Conservation (phyloP, 2,113 vertebrate species). For the Myodes glareolus region DNA sequence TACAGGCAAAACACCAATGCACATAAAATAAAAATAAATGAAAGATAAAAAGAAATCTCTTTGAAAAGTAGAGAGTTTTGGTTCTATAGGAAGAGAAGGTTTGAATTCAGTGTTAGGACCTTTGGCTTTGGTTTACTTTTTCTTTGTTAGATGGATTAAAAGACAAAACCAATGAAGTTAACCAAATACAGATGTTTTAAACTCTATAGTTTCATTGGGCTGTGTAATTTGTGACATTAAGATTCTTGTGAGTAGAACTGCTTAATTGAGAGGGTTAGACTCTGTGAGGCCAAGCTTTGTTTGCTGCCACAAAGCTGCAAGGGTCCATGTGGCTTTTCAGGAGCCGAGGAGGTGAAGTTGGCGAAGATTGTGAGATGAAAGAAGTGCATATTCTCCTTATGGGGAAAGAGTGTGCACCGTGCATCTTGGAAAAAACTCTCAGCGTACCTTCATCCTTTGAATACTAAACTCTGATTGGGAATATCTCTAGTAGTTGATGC, state of each 20-base stretch:
- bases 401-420: background rate
- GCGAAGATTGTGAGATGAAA: background rate
- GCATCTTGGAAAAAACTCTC: background rate
- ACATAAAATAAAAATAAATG: too few species aligned
- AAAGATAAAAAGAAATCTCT: background rate
- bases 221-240: background rate
- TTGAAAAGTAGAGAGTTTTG: background rate
- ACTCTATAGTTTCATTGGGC: background rate
- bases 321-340: background rate
- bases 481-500: background rate
- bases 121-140: background rate
- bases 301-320: background rate
- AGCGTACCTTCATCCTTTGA: background rate
- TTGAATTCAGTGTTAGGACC: background rate
- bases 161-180: background rate
- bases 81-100: background rate
- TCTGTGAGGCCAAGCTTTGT: background rate
- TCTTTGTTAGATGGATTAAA: background rate
- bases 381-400: background rate
- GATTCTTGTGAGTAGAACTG: background rate
- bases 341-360: background rate
- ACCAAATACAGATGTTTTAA: constrained; percentile 31
- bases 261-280: background rate
- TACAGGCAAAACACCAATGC: too few species aligned
- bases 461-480: background rate